Base-by-base conservation (phyloP, 2,888 invertebrate species). In the Drosophila barbarae region DNA sequence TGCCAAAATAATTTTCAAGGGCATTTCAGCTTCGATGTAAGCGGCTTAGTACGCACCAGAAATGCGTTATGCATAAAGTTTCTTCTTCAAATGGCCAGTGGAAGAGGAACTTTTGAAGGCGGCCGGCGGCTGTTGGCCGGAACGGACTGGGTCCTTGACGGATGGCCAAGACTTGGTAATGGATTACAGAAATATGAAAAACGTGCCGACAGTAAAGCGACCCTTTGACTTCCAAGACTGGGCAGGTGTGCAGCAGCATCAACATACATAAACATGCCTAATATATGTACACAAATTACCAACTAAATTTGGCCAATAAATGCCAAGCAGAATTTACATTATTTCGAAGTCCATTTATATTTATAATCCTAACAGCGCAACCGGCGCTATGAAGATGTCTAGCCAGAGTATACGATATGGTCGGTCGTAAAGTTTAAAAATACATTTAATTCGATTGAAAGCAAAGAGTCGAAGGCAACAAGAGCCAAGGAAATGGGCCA, bases 371-470 rank as follows among this genome's bases (percentile, higher is more conserved):
- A 66, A 32, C 36, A 28, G 23, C n/a, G n/a, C n/a, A 23, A 35
- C 18, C 38, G 10, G 32, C 23, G 34, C 13, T 32, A 23, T 50
- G 8, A 26, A 51, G 23, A 52, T 30, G 42, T 63, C 63, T 50
- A 34, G 39, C 26, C 47, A 35, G 23, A 32, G 23, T 41, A 46
- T 30, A 9, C 23, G 13, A 18, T 15, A 35, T 32, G n/a, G 28
- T 26, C 7, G 41, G 53, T 60, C 71, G 52, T 77, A 69, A 76
- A 79, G 65, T 74, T 58, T 68, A 71, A 76, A 83, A 83, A 79
- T 68, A 76, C 56, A 60, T 61, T 71, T 51, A 54, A 59, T 71
- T 73, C 57, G 68, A 76, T 71, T 65, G 55, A 76, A 64, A 47
- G 41, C 26, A 13, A 52, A 55, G 36, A 55, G 28, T 36, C 18